These are phyloP conservation scores for Opisthograptis luteolata DNA, from an alignment of 2,888 invertebrate genomes.

Conservation along the genomic window DNA sequence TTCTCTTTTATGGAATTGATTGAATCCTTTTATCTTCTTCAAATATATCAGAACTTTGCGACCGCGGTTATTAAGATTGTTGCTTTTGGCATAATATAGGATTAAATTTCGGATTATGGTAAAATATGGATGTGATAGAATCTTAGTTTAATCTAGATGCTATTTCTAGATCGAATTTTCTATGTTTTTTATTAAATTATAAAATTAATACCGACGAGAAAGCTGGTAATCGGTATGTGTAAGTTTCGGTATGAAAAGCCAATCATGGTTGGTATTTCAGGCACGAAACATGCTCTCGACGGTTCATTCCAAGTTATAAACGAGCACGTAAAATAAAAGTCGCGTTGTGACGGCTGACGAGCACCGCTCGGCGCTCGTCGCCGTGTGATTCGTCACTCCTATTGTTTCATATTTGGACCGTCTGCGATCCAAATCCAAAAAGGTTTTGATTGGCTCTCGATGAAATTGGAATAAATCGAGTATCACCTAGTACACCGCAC, in stretches of 20 bases:
- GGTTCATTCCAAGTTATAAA: conserved; percentile 22
- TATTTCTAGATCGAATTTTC: no score
- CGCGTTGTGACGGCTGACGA: conserved; percentile 14
- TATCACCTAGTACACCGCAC: conserved; percentile 48
- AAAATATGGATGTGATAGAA: no score
- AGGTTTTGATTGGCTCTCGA: conserved; percentile 70
- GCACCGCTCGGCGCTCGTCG: conserved; percentile 6
- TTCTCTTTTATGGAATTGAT: conserved; percentile 44
- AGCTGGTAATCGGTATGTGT: no score
- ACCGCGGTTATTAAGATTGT: conserved; percentile 6
- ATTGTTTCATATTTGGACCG: conserved; percentile 63
- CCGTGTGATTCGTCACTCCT: conserved; percentile 49
- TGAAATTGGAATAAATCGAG: conserved; percentile 59
- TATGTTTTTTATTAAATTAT: neutral
- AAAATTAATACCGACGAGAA: neutral
- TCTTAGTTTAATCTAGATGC: no score
- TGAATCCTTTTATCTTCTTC: conserved; percentile 34
- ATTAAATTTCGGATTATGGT: neutral
- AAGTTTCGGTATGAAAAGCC: conserved; percentile 8
- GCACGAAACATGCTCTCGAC: conserved; percentile 5
- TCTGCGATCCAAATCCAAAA: conserved; percentile 67
- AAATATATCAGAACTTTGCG: conserved; percentile 12
- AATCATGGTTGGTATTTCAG: conserved; percentile 5
- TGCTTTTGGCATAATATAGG: neutral
- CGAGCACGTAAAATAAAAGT: conserved; percentile 20